A percentile compares a stretch with the other conserved stretches of the same genome.
These are phyloP conservation scores for Indicator indicator DNA, from an alignment of 2,113 vertebrate genomes.

Conservation along the genomic window DNA sequence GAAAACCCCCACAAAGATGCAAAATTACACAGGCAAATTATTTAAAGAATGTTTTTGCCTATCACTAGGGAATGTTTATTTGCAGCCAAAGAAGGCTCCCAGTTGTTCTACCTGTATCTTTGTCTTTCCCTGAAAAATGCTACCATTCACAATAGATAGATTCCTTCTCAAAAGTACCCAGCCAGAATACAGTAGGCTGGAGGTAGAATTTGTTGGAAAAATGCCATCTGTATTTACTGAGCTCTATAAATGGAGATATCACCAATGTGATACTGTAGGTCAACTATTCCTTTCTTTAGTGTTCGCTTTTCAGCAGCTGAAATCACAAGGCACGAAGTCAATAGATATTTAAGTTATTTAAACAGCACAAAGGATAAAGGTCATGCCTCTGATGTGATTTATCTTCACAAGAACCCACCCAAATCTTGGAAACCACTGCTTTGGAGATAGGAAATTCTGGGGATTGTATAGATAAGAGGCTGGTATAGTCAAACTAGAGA, in stretches of 20 bases:
- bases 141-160: neutral
- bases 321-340: conserved; percentile 37
- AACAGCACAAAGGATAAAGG: conserved; percentile 48
- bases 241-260: neutral
- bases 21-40: neutral
- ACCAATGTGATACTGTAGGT: conserved; percentile 2
- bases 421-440: conserved; percentile 63
- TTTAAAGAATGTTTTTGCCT: neutral
- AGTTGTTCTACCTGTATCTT: neutral
- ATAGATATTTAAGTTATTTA: conserved; percentile 54
- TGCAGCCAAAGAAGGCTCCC: neutral
- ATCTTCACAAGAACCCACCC: conserved; percentile 70
- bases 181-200: neutral
- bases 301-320: conserved; percentile 29
- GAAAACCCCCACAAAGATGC: neutral
- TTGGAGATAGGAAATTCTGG: conserved; percentile 70
- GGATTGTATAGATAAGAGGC: conserved; percentile 69
- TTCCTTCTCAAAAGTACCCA: neutral
- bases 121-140: neutral
- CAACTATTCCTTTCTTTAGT: conserved; percentile 51
- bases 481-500: conserved; percentile 69
- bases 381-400: conserved; percentile 64
- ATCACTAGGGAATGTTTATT: neutral
- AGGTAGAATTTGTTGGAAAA: neutral
- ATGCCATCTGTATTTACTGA: neutral